Base-by-base conservation (phyloP, 2,888 invertebrate species). In the Halocaridina rubra region DNA sequence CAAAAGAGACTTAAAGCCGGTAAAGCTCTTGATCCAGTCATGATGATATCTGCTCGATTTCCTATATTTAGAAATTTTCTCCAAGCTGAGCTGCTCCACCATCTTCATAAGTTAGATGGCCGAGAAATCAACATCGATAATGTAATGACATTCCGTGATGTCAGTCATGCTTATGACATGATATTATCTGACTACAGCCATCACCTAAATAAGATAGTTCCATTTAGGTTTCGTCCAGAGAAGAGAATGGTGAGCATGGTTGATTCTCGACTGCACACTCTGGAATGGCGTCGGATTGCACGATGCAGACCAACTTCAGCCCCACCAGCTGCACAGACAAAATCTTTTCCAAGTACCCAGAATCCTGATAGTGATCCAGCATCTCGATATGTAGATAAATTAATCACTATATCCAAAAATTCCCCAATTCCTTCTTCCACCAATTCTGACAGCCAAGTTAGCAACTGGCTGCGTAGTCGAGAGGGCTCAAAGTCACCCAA, bases 251-350 rank as follows among this genome's bases (percentile, higher is more conserved):
- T 80, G 16, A 80, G 79, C 27, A 84, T 84, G 84, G 84, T 84
- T n/a, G 84, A 84, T 57, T 77, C 84, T n/a, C 79, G 84, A 13
- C 84, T 84, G 8, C 84, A 84, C 32, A 84, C 84, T 16, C 74
- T 84, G 22, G 84, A 84, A 67, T 84, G 84, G 84, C 79, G 75
- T 27, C 84, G 79, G 27, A 5, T 69, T n/a, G 61, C 33, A n/a
- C 78, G 82, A 1, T 59, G 75, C 19, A 33, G 78, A 13, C 19
- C 33, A 22, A 19, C 59, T 0, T 57, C 57, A 24, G 67, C 76
- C 24, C 64, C 67, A 22, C n/a, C 72, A 27, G 39, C 72, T 19
- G 33, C 78, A 13, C 27, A 77, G 4, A 27, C 81, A 3, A 61
- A 59, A 22, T 16, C 75, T 27, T 59, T 59, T 19, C 39, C 78